These are phyloP conservation scores for Leptoteleia sp. DNA, from an alignment of 1,140 invertebrate genomes.

Conservation along the genomic window DNA sequence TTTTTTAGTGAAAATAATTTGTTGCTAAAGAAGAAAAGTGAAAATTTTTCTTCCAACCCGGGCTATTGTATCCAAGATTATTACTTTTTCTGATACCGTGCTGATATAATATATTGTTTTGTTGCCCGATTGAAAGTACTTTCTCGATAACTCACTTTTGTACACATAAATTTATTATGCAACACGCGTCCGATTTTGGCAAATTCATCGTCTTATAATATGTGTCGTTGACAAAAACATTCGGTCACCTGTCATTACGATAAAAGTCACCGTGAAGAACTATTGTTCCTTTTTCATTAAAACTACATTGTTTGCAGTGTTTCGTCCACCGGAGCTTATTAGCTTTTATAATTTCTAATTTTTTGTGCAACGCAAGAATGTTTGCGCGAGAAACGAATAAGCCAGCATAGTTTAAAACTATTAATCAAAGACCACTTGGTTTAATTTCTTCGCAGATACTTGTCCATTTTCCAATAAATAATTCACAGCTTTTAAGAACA, in stretches of 20 bases:
- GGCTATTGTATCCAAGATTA: background rate
- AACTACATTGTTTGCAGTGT: conserved; percentile 1
- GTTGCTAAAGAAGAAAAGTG: background rate
- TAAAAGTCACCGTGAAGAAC: background rate
- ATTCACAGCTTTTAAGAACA: too few relatives aligned
- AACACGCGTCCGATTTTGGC: conserved; percentile 2
- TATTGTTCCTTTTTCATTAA: background rate
- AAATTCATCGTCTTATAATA: background rate
- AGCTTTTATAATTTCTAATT: conserved; percentile 3
- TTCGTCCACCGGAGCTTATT: background rate
- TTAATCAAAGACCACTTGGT: too few relatives aligned
- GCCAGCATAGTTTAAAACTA: too few relatives aligned
- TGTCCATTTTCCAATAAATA: too few relatives aligned
- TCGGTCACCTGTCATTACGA: background rate
- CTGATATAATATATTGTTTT: conserved; percentile 29
- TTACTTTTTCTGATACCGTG: conserved; percentile 8
- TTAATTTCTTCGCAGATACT: too few relatives aligned
- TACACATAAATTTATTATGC: conserved; percentile 4
- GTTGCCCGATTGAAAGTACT: conserved; percentile 20
- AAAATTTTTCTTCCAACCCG: conserved; percentile 1
- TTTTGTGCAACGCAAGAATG: background rate
- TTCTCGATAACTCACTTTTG: conserved; percentile 9
- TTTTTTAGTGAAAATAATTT: background rate
- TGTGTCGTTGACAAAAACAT: background rate
- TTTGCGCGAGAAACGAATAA: too few relatives aligned